Conservation (phyloP, 2,113 vertebrate species). For the Oreochromis niloticus region DNA sequence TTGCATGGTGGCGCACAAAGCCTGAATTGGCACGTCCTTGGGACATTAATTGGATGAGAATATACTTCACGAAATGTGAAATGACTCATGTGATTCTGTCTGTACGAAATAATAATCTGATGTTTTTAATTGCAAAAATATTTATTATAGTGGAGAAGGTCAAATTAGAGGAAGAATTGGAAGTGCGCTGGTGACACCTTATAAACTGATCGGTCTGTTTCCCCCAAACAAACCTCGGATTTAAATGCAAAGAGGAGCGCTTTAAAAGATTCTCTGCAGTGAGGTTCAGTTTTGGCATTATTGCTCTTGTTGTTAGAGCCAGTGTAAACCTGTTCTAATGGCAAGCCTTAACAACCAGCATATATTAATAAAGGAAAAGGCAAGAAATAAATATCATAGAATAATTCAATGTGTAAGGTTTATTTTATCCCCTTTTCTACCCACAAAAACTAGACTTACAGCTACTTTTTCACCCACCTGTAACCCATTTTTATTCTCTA, state of each 20-base stretch:
- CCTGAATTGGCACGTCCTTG: slow-evolving; percentile 9
- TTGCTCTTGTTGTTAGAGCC: background rate
- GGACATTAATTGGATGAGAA: slow-evolving; percentile 19
- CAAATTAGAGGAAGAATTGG: background rate
- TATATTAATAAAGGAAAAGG: background rate
- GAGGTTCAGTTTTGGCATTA: background rate
- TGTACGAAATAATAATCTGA: background rate
- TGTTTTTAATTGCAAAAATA: background rate
- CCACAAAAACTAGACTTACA: background rate
- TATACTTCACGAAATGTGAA: background rate
- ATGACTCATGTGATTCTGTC: background rate
- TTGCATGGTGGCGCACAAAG: background rate
- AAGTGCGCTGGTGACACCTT: background rate
- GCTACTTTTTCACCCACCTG: background rate
- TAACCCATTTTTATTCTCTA: background rate
- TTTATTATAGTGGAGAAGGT: background rate
- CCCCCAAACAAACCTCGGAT: background rate
- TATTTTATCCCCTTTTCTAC: background rate
- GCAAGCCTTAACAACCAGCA: background rate
- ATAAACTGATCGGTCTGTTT: background rate
- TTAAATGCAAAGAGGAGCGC: background rate
- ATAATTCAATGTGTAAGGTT: background rate
- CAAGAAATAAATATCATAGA: background rate
- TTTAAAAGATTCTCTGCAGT: background rate
- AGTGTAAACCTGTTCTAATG: background rate